Conservation (phyloP, 1,140 invertebrate species). For the Pararge aegeria region DNA sequence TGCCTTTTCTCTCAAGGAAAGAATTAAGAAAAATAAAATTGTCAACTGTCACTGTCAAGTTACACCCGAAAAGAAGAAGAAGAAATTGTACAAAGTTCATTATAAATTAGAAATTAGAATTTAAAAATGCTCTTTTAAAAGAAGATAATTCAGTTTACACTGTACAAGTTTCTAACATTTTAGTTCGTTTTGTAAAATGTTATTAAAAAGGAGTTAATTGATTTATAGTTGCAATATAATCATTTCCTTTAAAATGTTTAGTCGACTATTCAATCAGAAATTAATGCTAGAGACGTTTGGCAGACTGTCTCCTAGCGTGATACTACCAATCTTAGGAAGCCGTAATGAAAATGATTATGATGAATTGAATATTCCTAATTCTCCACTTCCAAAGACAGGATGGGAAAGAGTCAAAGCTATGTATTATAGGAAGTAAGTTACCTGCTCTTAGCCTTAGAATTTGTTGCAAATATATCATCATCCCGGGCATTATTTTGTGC, state of each 20-base stretch:
- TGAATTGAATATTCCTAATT: slow-evolving; percentile 21
- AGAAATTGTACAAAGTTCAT: too few relatives aligned
- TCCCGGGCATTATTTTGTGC: too few relatives aligned
- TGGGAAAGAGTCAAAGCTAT: slow-evolving; percentile 74
- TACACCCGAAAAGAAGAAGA: too few relatives aligned
- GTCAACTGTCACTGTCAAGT: too few relatives aligned
- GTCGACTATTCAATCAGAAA: slow-evolving; percentile 27
- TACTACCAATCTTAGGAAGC: slow-evolving; percentile 43
- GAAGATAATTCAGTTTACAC: too few relatives aligned
- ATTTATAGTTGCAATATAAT: not conserved
- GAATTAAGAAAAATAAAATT: too few relatives aligned
- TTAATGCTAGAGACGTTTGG: slow-evolving; percentile 44
- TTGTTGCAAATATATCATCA: too few relatives aligned
- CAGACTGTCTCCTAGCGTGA: slow-evolving; percentile 49
- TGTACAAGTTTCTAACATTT: too few relatives aligned
- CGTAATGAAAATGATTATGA: slow-evolving; percentile 46
- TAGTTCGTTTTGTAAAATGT: not conserved
- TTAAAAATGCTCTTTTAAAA: too few relatives aligned
- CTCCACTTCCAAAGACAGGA: slow-evolving; percentile 51
- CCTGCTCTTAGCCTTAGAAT: too few relatives aligned
- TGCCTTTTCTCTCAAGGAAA: too few relatives aligned
- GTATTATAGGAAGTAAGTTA: slow-evolving; percentile 71
- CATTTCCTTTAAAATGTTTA: slow-evolving; percentile 9
- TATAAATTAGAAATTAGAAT: too few relatives aligned
- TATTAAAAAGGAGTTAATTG: not conserved